phyloP scores from a whole-genome alignment of 2,113 vertebrate genomes.

The Sialia sialis region DNA sequence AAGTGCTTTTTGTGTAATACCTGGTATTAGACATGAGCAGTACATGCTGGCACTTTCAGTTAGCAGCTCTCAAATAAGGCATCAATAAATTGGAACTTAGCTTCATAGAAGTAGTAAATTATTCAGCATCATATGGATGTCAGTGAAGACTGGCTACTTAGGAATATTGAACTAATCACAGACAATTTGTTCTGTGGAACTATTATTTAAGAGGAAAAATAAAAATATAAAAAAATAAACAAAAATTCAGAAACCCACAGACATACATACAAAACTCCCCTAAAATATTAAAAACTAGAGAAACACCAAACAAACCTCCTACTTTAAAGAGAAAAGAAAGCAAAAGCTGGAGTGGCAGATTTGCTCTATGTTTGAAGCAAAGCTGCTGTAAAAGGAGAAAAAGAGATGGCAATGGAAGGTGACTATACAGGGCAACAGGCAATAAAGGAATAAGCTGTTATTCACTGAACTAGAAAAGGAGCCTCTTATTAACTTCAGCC shows the following conservation, averaged over 20 bases:
- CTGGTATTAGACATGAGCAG: too few species aligned
- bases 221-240: background rate
- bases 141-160: background rate
- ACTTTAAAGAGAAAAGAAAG: background rate
- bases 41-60: background rate
- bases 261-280: rapidly evolving
- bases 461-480: background rate
- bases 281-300: background rate
- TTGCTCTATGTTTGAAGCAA: background rate
- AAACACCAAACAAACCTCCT: background rate
- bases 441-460: background rate
- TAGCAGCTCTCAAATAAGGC: background rate
- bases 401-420: background rate
- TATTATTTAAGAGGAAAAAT: background rate
- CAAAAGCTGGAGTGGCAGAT: background rate
- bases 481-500: background rate
- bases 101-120: background rate
- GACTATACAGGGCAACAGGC: background rate
- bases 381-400: background rate
- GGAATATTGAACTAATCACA: background rate
- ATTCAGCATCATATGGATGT: background rate
- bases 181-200: background rate
- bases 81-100: background rate
- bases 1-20: background rate
- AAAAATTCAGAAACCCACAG: background rate